Conservation (phyloP, 2,113 vertebrate genomes). For the Apodemus sylvaticus region DNA sequence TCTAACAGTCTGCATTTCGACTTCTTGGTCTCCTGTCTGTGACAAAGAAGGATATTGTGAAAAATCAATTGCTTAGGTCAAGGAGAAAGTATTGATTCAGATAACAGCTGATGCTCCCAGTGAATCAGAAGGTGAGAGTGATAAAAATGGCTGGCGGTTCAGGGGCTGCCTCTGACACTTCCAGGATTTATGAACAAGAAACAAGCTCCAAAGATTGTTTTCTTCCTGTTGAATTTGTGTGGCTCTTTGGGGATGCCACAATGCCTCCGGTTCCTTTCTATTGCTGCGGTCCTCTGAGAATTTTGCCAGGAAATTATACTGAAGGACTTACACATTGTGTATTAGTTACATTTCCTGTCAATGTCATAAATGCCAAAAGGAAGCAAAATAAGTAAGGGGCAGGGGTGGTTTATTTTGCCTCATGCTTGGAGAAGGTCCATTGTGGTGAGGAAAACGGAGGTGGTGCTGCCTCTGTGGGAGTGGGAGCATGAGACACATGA, state of each 20-base stretch:
- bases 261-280: neutral
- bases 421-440: neutral
- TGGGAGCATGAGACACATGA: neutral
- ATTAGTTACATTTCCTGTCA: neutral
- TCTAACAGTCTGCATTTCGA: neutral
- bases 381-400: neutral
- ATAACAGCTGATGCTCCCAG: conserved; percentile 73
- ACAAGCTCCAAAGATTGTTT: conserved; percentile 55
- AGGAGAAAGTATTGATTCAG: conserved; percentile 80
- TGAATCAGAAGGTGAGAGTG: conserved; percentile 71
- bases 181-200: conserved; percentile 61
- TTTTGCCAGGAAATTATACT: neutral
- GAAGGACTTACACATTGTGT: neutral
- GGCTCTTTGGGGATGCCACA: neutral
- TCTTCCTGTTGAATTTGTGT: conserved; percentile 54
- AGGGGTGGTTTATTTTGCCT: neutral
- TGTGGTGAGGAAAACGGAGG: neutral
- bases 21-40: conserved; percentile 65
- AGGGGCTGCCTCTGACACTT: conserved; percentile 57
- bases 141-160: conserved; percentile 70
- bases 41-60: conserved; percentile 74
- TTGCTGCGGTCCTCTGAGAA: neutral
- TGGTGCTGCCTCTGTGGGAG: neutral
- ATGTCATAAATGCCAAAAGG: neutral
- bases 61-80: conserved; percentile 76